Base-by-base conservation (phyloP, 92 coral and sea anemone genomes). In the Galaxea fascicularis region DNA sequence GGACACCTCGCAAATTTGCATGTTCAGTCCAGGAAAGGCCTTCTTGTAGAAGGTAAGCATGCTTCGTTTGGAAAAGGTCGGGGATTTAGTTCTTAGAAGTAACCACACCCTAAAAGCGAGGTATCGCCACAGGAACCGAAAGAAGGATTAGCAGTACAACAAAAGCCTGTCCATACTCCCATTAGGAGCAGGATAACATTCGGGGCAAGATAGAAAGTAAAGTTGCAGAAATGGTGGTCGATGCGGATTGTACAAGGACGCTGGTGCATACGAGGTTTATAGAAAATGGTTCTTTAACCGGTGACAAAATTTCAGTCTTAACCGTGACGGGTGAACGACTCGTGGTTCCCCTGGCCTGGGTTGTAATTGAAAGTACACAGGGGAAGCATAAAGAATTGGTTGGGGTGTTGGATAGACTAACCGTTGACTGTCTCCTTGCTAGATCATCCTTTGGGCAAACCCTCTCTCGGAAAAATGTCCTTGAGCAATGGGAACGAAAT, bases 231-330 rank as follows among this genome's bases (percentile, higher is more conserved):
- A 90, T 90, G 90, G 28, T 86, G 18, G 76, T 90, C 3, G 90
- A 86, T 77, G 80, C 90, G 31, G 85, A 90, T 7, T 90, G 93
- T 58, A 46, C 85, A 9, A 74, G 88, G 41, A 90, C 93, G 4
- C 71, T 86, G 25, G 90, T 90, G 25, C 82, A 90, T 45, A 46
- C 20, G 41, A 90, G 66, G 17, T 71, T 73, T 68, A 82, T 59
- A 26, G n/a, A 4, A 26, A 47, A 27, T 22, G 49, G 15, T 8
- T 22, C 79, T 21, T 60, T 51, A 21, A 85, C 84, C 28, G 89
- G 77, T 8, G 78, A n/a, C n/a, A n/a, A n/a, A n/a, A n/a, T n/a
- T n/a, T n/a, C n/a, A n/a, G n/a, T n/a, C n/a, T n/a, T n/a, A 79
- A 87, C 80, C 35, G 85, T 81, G 11, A 53, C 56, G 31, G 91